A percentile compares a stretch with the other conserved stretches of the same genome.
Conservation (phyloP, 2,113 vertebrate genomes). For the Cacatua alba region DNA sequence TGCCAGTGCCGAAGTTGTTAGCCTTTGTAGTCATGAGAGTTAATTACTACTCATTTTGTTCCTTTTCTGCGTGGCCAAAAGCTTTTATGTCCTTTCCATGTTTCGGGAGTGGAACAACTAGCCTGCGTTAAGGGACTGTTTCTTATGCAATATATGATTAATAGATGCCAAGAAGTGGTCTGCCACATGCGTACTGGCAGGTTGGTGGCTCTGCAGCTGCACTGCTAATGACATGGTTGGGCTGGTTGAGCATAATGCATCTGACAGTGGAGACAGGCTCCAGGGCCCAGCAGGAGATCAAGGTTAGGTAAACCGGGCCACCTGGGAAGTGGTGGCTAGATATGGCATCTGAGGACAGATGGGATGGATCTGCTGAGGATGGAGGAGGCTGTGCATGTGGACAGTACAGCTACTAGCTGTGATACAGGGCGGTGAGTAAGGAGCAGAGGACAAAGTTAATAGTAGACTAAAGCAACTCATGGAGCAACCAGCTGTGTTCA, state of each 20-base stretch:
- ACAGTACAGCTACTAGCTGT: not conserved
- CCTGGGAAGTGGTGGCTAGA: not conserved
- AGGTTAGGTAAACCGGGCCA: not conserved
- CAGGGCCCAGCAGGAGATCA: not conserved
- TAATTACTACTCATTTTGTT: conserved; percentile 51
- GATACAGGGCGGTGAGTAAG: not conserved
- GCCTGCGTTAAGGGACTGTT: not conserved
- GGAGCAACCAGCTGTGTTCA: not conserved
- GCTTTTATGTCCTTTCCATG: conserved; percentile 26
- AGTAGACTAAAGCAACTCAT: not conserved
- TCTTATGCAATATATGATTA: conserved; percentile 12
- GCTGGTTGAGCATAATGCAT: not conserved
- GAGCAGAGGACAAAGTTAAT: not conserved
- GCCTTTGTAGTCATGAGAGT: conserved; percentile 55
- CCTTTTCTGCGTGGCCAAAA: conserved; percentile 19
- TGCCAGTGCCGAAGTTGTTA: not conserved
- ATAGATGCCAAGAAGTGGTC: conserved; percentile 16
- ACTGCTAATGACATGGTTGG: not conserved
- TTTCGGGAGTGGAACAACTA: not conserved
- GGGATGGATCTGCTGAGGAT: not conserved
- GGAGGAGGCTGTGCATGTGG: not conserved
- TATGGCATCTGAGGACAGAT: not conserved
- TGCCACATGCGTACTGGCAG: not conserved
- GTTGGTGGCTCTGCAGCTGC: conserved; percentile 11
- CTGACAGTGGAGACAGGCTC: not conserved